Conservation (phyloP, 2,797 vertebrate species). For the Momotus momota region DNA sequence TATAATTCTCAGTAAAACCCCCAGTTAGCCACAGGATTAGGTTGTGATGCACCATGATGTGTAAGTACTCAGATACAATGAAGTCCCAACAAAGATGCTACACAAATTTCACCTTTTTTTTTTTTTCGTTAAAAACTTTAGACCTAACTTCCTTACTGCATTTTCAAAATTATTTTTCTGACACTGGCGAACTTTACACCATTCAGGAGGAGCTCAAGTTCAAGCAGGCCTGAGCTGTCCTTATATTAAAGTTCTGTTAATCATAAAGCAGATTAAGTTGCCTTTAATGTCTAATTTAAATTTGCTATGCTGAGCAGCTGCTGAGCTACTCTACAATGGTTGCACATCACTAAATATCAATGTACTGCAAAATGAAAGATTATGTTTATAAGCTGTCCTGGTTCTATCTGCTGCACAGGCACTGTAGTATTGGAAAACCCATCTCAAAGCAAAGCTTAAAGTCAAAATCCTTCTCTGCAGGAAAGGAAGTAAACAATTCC, state of each 20-base stretch:
- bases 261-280: conserved; percentile 1
- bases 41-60: neutral
- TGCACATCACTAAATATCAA: neutral
- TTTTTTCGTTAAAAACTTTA: neutral
- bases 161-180: neutral
- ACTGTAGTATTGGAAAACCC: neutral
- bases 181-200: neutral
- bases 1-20: neutral
- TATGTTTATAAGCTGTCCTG: neutral
- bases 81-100: neutral
- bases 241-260: neutral
- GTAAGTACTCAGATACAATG: neutral
- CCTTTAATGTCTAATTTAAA: conserved; percentile 4
- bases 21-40: neutral
- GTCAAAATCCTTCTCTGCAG: conserved; percentile 18
- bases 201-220: neutral
- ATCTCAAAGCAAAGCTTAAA: conserved; percentile 12
- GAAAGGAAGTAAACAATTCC: conserved; percentile 15
- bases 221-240: neutral
- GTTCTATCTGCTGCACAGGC: neutral
- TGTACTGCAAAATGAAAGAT: neutral
- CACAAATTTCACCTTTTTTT: neutral
- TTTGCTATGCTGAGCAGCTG: neutral
- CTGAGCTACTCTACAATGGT: neutral
- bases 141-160: neutral